Percentiles rank a stretch among this genome's conserved stretches.
Conservation (phyloP, 1,140 invertebrate species). For the Bombus turneri region DNA sequence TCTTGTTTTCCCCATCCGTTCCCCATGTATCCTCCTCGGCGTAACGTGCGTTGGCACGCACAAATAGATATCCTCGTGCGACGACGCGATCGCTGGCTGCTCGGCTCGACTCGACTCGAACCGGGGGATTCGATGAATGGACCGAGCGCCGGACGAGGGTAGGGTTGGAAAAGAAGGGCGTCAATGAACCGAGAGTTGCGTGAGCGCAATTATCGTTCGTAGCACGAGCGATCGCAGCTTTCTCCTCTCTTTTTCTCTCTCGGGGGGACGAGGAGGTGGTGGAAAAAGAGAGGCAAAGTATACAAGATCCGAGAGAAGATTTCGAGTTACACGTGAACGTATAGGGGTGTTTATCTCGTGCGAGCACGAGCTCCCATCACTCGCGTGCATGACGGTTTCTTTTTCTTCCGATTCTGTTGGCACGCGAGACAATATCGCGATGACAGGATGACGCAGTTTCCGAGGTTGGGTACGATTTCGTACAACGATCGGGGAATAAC, state of each 20-base stretch:
- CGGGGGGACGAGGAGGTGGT: background rate
- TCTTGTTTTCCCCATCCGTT: constrained; percentile 41
- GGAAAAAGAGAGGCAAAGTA: background rate
- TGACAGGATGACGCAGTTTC: background rate
- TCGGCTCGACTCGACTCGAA: constrained; percentile 19
- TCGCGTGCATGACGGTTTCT: no score
- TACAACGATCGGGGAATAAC: no score
- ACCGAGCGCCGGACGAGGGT: constrained; percentile 52
- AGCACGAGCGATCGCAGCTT: constrained; percentile 32
- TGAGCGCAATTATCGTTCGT: constrained; percentile 73
- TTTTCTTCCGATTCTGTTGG: background rate
- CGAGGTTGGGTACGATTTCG: background rate
- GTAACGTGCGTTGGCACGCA: constrained; percentile 65
- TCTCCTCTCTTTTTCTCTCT: background rate
- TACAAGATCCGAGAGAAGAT: background rate
- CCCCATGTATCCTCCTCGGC: constrained; percentile 1
- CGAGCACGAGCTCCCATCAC: background rate
- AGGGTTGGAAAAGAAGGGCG: constrained; percentile 62
- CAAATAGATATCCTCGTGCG: constrained; percentile 68
- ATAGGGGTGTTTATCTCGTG: background rate
- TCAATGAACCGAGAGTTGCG: constrained; percentile 73
- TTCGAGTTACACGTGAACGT: background rate
- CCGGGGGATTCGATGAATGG: constrained; percentile 72
- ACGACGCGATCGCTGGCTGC: constrained; percentile 4
- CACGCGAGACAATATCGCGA: background rate